These are phyloP conservation scores for Fringilla coelebs DNA, from an alignment of 2,797 vertebrate species.

Conservation along the genomic window DNA sequence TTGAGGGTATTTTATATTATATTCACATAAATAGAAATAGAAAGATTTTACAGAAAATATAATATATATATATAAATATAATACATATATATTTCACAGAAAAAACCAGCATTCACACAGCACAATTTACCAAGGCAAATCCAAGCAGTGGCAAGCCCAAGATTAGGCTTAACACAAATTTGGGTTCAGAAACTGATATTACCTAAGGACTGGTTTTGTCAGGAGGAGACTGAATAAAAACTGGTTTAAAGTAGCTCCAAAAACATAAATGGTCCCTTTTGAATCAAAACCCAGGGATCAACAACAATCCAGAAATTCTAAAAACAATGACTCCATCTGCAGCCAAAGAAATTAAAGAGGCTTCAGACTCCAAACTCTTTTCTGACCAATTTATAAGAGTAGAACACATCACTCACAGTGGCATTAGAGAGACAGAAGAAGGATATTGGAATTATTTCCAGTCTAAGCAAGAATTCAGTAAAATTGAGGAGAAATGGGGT, in stretches of 20 bases:
- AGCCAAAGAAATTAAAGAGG: constrained; percentile 41
- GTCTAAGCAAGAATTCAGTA: neutral
- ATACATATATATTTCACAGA: neutral
- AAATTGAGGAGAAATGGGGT: neutral
- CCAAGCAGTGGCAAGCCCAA: neutral
- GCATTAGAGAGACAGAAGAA: neutral
- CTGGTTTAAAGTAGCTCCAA: constrained; percentile 27
- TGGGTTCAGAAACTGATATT: neutral
- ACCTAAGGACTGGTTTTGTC: neutral
- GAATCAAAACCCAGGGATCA: neutral
- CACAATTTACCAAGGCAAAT: neutral
- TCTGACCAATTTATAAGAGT: neutral
- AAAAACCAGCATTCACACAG: neutral
- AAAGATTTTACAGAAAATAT: no score
- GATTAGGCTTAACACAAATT: neutral
- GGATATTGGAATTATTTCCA: neutral
- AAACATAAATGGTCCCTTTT: neutral
- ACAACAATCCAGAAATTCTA: neutral
- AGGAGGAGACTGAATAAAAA: neutral
- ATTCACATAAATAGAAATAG: neutral
- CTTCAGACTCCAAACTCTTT: neutral
- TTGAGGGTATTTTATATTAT: neutral
- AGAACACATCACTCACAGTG: neutral
- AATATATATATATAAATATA: no score
- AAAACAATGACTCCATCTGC: constrained; percentile 31